Conservation (phyloP, 2,113 vertebrate species). For the Corvus moneduloides region DNA sequence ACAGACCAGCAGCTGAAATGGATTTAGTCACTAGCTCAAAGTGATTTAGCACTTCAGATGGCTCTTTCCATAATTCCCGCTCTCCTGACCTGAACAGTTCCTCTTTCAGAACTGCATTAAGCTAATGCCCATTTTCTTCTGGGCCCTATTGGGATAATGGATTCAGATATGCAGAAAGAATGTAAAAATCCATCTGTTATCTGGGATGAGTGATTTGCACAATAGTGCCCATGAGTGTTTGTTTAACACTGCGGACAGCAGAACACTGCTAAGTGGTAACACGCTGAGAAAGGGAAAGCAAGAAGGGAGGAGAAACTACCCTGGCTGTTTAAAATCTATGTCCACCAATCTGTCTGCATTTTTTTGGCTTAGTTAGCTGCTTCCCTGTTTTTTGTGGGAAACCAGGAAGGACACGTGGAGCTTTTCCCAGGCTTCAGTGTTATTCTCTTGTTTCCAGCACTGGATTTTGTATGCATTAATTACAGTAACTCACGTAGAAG, state of each 20-base stretch:
- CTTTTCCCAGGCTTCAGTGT: slow-evolving; percentile 3
- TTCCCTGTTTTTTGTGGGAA: slow-evolving; percentile 25
- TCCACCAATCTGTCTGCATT: not conserved
- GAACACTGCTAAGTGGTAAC: slow-evolving; percentile 5
- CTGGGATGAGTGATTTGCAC: slow-evolving; percentile 14
- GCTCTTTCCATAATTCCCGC: not conserved
- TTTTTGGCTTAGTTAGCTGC: slow-evolving; percentile 42
- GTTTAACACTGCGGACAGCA: not conserved
- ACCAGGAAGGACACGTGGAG: not conserved
- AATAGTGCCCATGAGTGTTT: not conserved
- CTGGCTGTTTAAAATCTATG: not conserved
- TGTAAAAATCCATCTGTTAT: slow-evolving; percentile 53
- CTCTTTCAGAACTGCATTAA: slow-evolving; percentile 51
- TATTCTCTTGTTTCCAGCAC: slow-evolving; percentile 22
- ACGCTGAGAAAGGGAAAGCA: not conserved
- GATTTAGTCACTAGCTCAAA: slow-evolving; percentile 40
- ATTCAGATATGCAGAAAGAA: slow-evolving; percentile 62
- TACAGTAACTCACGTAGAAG: slow-evolving; percentile 19
- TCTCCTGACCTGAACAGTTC: slow-evolving; percentile 19
- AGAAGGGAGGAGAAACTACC: slow-evolving; percentile 5
- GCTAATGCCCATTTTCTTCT: slow-evolving; percentile 54
- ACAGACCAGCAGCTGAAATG: slow-evolving; percentile 37
- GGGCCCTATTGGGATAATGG: slow-evolving; percentile 35
- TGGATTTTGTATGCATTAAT: not conserved
- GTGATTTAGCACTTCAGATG: slow-evolving; percentile 31